phyloP scores from a whole-genome alignment of 2,113 vertebrate genomes.

The Lathamus discolor region DNA sequence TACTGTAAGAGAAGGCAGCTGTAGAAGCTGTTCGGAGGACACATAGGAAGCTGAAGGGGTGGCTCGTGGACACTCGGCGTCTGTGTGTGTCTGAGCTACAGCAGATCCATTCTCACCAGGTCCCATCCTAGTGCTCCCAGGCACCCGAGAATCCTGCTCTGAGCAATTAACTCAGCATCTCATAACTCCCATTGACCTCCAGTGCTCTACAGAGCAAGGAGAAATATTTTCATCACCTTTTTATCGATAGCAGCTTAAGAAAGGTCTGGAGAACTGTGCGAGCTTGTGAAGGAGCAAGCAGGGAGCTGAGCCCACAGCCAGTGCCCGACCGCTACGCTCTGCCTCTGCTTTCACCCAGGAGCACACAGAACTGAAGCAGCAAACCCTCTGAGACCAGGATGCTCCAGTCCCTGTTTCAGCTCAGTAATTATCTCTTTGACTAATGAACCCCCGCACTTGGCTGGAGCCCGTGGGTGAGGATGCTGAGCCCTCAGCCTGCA shows the following conservation, averaged over 20 bases:
- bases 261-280: neutral
- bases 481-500: fast-evolving
- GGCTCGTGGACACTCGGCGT: neutral
- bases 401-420: neutral
- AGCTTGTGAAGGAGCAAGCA: neutral
- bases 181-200: neutral
- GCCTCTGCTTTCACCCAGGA: neutral
- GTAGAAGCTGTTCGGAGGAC: neutral
- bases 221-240: neutral
- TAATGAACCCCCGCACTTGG: neutral
- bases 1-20: conserved; percentile 54
- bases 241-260: neutral
- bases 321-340: neutral
- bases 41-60: neutral
- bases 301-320: neutral
- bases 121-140: neutral
- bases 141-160: fast-evolving
- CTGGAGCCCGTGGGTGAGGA: neutral
- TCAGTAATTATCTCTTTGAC: neutral
- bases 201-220: fast-evolving
- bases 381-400: neutral
- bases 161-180: neutral
- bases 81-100: neutral
- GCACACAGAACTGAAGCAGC: neutral
- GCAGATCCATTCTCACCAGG: fast-evolving